Evolutionary conservation across 30 jellyfish, hydroid and myxozoan genomes (phyloP).

Genomic region (Aurelia coerulea): DNA sequence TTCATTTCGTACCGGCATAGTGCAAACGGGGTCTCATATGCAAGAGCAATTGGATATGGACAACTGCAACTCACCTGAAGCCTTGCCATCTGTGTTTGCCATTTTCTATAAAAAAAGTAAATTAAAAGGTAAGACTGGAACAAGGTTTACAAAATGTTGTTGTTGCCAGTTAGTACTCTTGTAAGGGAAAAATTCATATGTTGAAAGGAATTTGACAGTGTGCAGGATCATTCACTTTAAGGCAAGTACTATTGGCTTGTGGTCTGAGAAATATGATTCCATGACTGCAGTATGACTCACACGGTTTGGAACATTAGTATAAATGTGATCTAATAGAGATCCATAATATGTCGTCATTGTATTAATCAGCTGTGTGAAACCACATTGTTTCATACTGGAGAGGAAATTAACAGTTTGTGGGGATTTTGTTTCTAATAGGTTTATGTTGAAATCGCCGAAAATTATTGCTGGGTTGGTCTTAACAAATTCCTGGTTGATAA

Average conservation of each 20-base stretch:
- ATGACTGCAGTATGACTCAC: neutral
- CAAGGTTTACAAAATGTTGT: neutral
- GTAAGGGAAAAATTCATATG: too few relatives aligned
- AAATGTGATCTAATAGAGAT: constrained; percentile 4
- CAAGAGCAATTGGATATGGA: too few relatives aligned
- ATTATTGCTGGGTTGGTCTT: constrained; percentile 3
- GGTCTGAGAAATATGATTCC: constrained; percentile 1
- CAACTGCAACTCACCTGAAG: neutral
- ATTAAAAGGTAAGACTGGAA: neutral
- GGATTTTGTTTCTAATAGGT: neutral
- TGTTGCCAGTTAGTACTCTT: neutral
- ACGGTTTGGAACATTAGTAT: neutral
- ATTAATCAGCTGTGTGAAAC: constrained; percentile 1
- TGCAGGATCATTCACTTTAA: neutral
- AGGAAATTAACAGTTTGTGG: neutral
- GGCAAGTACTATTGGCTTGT: constrained; percentile 8
- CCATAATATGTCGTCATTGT: neutral
- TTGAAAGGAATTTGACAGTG: too few relatives aligned
- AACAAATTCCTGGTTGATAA: neutral
- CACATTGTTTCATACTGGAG: neutral
- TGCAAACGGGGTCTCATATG: too few relatives aligned
- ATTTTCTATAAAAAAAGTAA: neutral
- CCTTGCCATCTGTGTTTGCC: neutral
- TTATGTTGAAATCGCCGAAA: constrained; percentile 30
- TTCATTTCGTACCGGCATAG: too few relatives aligned